Evolutionary conservation across 2,888 invertebrate genomes (phyloP), one percentile per base, ranked within the genome.

Genomic region (Lepas anatifera): DNA sequence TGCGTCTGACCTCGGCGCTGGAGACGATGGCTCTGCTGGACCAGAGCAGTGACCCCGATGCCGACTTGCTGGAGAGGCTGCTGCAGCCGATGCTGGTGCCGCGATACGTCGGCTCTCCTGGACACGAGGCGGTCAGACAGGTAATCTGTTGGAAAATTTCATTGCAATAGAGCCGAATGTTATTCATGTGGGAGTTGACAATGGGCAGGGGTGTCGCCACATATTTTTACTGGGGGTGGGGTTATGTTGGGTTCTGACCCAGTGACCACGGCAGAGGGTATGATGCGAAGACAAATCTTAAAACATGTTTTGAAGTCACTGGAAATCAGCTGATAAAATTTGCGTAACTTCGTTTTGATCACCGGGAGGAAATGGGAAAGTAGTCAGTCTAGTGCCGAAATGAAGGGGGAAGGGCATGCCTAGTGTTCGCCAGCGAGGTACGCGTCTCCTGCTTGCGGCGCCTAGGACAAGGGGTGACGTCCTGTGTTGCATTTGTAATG

Each of bases 91-190:
- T 96, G 72, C 82, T 94, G 22, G 84, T 93, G 72, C 89, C 90
- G 0, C 83, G 96, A 76, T 89, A 94, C 35, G 90, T 93, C 0
- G 95, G 91, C 3, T 90, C 91, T 0, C 81, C 83, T 0, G 87
- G 86, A 69, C 94, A 95, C 78, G 82, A 81, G 69, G 83, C 78
- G 76, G 90, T 91, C 2, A 83, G 84, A 75, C 77, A 86, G 76
- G 86, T 85, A 80, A n/a, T n/a, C n/a, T n/a, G n/a, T n/a, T n/a
- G 76, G 78, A 76, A 25, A 39, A 46, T 63, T 3, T 63, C 43
- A 11, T 32, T 6, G 2, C 25, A 18, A 27, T 6, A 8, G 2
- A 58, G 27, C 32, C 4, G 32, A 27, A 35, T 18, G 16, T 10
- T 37, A 13, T 25, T 66, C 25, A n/a, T n/a, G 18, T 32, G 37